Percentiles rank a stretch among this genome's conserved stretches.
Evolutionary conservation across 2,797 vertebrate species (phyloP).

Genomic region (Coregonus ussuriensis): DNA sequence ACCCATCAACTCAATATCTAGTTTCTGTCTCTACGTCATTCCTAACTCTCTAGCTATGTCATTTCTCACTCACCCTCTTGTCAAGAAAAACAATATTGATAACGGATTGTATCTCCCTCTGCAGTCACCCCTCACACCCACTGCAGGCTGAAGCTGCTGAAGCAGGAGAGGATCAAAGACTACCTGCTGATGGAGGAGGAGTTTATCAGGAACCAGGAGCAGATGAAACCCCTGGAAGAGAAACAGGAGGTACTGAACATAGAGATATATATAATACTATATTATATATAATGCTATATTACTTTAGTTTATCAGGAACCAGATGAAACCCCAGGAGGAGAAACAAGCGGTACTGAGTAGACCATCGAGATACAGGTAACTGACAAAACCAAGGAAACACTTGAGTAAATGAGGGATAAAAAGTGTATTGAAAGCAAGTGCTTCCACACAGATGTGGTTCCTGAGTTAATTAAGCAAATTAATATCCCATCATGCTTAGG

Average conservation of each 20-base stretch:
- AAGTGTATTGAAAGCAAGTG: no score
- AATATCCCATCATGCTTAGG: no score
- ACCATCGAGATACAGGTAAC: no score
- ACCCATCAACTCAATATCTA: neutral
- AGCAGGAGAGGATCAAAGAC: slow-evolving; percentile 94
- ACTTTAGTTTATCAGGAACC: neutral
- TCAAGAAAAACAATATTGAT: neutral
- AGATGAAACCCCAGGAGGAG: neutral
- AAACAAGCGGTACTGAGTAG: no score
- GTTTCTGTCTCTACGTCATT: neutral
- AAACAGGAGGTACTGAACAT: slow-evolving; percentile 89
- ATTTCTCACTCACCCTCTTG: neutral
- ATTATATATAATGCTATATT: neutral
- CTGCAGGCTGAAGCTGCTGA: slow-evolving; percentile 90
- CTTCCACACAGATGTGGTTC: no score
- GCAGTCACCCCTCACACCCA: slow-evolving; percentile 97
- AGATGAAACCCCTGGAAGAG: slow-evolving; percentile 60
- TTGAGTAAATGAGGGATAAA: no score
- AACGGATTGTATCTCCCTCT: neutral
- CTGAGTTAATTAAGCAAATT: no score
- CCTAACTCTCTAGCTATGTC: neutral
- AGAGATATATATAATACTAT: neutral
- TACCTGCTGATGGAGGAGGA: slow-evolving; percentile 98
- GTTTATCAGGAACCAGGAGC: slow-evolving; percentile 92
- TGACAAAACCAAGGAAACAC: no score